Percentiles rank a stretch among this genome's conserved stretches.
Conservation (phyloP, 2,797 vertebrate genomes). For the Enoplosus armatus region DNA sequence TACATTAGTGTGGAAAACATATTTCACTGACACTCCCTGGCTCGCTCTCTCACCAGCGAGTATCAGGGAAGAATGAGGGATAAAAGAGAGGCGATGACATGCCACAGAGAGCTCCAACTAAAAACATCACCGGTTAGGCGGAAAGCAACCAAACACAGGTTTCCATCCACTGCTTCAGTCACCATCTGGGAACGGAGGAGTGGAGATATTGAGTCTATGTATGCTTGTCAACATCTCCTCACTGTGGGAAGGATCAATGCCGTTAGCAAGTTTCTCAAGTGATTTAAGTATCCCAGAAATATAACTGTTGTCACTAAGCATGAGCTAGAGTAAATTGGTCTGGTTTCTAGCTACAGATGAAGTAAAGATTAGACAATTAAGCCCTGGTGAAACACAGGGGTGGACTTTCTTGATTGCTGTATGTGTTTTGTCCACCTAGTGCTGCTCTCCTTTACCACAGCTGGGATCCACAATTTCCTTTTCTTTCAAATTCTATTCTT, state of each 20-base stretch:
- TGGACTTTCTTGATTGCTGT: too few relatives aligned
- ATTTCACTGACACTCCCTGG: conserved; percentile 12
- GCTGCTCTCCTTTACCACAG: background rate
- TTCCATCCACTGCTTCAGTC: conserved; percentile 15
- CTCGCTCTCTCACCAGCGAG: background rate
- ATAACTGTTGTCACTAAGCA: background rate
- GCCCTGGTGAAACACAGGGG: too few relatives aligned
- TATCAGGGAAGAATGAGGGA: conserved; percentile 15
- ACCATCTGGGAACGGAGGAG: background rate
- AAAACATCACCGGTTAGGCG: conserved; percentile 18
- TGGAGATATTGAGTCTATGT: background rate
- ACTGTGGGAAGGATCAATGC: too few relatives aligned
- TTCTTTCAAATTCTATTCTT: too few relatives aligned
- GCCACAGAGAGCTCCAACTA: conserved; percentile 6
- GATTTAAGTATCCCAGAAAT: background rate
- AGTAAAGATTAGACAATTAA: too few relatives aligned
- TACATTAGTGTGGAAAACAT: conserved; percentile 20
- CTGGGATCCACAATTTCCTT: too few relatives aligned
- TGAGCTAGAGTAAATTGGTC: background rate
- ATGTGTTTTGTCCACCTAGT: background rate
- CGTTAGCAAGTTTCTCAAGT: too few relatives aligned
- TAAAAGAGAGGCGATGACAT: conserved; percentile 28
- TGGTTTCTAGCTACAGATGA: background rate
- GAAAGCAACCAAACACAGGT: background rate
- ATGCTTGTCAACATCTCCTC: too few relatives aligned